A percentile compares a stretch with the other conserved stretches of the same genome.
Conservation (phyloP, 1,140 invertebrate species). For the Caerostris darwini region DNA sequence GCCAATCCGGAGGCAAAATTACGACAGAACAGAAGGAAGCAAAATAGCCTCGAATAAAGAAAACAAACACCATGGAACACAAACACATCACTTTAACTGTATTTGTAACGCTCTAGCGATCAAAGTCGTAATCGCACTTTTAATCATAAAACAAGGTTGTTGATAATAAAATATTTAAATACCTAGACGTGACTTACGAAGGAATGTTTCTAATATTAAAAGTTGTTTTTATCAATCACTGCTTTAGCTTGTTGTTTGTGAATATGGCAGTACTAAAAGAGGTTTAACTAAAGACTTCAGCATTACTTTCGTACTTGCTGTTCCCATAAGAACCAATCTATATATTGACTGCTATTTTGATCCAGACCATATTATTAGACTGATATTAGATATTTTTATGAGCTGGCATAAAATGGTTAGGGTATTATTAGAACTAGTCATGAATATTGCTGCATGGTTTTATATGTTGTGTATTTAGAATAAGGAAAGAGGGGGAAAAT, state of each 20-base stretch:
- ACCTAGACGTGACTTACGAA: not conserved
- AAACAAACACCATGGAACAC: not conserved
- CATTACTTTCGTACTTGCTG: not conserved
- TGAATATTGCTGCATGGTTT: not conserved
- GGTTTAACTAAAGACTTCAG: not conserved
- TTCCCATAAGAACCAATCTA: not conserved
- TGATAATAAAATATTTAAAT: constrained; percentile 36
- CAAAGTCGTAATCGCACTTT: not conserved
- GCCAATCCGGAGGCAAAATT: not conserved
- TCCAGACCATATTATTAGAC: not conserved
- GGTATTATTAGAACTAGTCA: not conserved
- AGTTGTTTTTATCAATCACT: not conserved
- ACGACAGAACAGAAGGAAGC: not conserved
- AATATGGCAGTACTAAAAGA: not conserved
- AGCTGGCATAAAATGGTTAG: not conserved
- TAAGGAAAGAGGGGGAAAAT: too few species aligned
- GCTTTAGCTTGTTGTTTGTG: not conserved
- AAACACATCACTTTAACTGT: not conserved
- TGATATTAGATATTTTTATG: constrained; percentile 23
- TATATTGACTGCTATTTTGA: not conserved
- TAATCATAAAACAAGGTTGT: not conserved
- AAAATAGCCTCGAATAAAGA: not conserved
- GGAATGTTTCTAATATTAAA: not conserved
- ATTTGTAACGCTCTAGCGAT: not conserved
- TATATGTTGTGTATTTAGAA: too few species aligned